Percentiles rank a stretch among this genome's conserved stretches.
Evolutionary conservation across 2,113 vertebrate species (phyloP).

Genomic region (Eonycteris spelaea): DNA sequence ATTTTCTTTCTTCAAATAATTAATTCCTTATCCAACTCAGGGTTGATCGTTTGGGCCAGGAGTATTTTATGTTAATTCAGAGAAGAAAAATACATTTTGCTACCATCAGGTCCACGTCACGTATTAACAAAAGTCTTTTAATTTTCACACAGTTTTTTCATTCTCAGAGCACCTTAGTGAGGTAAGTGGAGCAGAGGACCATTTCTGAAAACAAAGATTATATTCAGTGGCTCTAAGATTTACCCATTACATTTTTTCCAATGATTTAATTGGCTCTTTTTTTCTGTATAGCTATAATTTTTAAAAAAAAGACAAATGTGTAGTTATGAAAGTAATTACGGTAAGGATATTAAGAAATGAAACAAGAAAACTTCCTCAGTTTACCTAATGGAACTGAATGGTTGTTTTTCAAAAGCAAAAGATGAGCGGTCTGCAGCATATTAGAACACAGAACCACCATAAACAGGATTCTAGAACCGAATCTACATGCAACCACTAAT

Average conservation of each 20-base stretch:
- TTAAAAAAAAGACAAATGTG: neutral
- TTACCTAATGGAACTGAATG: neutral
- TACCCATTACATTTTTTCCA: neutral
- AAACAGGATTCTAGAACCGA: neutral
- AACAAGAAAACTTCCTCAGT: neutral
- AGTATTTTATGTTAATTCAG: neutral
- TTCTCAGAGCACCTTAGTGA: neutral
- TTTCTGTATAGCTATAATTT: neutral
- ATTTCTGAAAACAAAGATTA: neutral
- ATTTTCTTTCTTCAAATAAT: neutral
- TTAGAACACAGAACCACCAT: neutral
- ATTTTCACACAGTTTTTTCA: neutral
- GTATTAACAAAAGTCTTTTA: no score
- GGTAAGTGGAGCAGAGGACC: neutral
- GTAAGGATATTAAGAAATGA: neutral
- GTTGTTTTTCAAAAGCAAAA: slow-evolving; percentile 34
- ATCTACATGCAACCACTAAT: neutral
- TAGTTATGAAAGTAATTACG: neutral
- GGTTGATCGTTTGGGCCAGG: neutral
- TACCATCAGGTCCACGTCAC: neutral
- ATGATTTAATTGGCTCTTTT: neutral
- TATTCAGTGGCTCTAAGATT: neutral
- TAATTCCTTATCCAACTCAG: neutral
- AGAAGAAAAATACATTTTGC: neutral
- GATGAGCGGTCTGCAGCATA: neutral